These are phyloP conservation scores for Trinectes maculatus DNA, from an alignment of 2,113 vertebrate genomes.

Conservation along the genomic window DNA sequence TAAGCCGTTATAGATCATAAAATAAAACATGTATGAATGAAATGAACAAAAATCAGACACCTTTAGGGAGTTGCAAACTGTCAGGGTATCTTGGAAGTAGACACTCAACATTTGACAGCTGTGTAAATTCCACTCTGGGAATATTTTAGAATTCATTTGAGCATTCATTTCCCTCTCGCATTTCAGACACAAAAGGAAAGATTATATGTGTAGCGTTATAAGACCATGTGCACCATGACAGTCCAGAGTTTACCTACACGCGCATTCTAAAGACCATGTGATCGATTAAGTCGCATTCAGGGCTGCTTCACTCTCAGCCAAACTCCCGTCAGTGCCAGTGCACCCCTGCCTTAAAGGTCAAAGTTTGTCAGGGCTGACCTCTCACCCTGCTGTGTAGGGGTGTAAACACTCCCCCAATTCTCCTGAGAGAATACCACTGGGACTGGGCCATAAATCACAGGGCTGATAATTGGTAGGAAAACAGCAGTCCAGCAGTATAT, in stretches of 20 bases:
- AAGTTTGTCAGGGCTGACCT: constrained; percentile 70
- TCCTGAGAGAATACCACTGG: constrained; percentile 67
- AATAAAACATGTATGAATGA: background rate
- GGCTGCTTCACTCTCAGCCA: constrained; percentile 29
- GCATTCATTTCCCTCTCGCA: background rate
- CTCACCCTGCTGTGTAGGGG: constrained; percentile 61
- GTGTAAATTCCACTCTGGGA: constrained; percentile 12
- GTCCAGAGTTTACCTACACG: constrained; percentile 39
- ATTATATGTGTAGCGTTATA: constrained; percentile 3
- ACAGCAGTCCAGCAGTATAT: constrained; percentile 82
- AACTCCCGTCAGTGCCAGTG: constrained; percentile 32
- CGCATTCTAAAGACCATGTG: constrained; percentile 36
- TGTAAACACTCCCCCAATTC: constrained; percentile 73
- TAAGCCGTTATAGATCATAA: constrained; percentile 6
- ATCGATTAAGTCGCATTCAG: constrained; percentile 52
- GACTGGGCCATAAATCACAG: constrained; percentile 78
- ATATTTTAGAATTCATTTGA: background rate
- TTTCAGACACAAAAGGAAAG: background rate
- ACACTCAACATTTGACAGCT: background rate
- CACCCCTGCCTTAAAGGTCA: constrained; percentile 63
- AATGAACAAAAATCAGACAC: constrained; percentile 20
- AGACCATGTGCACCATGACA: background rate
- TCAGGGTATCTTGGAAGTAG: background rate
- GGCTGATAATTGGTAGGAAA: constrained; percentile 83
- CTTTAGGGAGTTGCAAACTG: constrained; percentile 1